A percentile compares a stretch with the other conserved stretches of the same genome.
These are phyloP conservation scores for Hybognathus amarus DNA, from an alignment of 2,797 vertebrate genomes.

Conservation along the genomic window DNA sequence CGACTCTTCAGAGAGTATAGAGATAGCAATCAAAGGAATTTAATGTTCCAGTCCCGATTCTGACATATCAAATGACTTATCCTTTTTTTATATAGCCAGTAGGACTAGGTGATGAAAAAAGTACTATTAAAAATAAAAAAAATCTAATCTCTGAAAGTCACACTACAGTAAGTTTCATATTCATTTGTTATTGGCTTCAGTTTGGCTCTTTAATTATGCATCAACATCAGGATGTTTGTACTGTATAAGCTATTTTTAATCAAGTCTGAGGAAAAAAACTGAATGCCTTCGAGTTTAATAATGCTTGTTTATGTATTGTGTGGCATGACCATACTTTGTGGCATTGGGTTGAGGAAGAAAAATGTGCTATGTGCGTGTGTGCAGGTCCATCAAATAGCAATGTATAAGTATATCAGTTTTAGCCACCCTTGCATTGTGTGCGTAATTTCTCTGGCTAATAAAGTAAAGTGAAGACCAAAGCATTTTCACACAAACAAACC, in stretches of 20 bases:
- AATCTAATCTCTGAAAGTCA: not conserved
- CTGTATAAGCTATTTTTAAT: constrained; percentile 17
- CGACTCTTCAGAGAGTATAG: not conserved
- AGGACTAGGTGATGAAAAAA: not conserved
- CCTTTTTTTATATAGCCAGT: not conserved
- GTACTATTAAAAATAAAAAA: not conserved
- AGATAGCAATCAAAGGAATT: not conserved
- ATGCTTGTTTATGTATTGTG: constrained; percentile 14
- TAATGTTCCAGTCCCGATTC: constrained; percentile 12
- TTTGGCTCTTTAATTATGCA: constrained; percentile 12
- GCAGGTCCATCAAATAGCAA: constrained; percentile 8
- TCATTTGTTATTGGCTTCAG: not conserved
- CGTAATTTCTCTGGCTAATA: constrained; percentile 38
- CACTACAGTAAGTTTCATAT: constrained; percentile 5
- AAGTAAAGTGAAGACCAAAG: constrained; percentile 42
- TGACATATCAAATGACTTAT: constrained; percentile 4
- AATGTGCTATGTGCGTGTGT: not conserved
- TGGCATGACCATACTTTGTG: not conserved
- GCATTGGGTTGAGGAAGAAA: not conserved
- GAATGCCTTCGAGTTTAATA: not conserved
- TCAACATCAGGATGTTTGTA: constrained; percentile 6
- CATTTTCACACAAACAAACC: constrained; percentile 40
- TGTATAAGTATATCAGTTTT: constrained; percentile 27
- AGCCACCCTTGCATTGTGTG: constrained; percentile 19
- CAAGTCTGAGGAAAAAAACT: not conserved